These are phyloP conservation scores for Amphimedon queenslandica DNA, from an alignment of 37 sponge, comb jelly and placozoan genomes.

Conservation along the genomic window DNA sequence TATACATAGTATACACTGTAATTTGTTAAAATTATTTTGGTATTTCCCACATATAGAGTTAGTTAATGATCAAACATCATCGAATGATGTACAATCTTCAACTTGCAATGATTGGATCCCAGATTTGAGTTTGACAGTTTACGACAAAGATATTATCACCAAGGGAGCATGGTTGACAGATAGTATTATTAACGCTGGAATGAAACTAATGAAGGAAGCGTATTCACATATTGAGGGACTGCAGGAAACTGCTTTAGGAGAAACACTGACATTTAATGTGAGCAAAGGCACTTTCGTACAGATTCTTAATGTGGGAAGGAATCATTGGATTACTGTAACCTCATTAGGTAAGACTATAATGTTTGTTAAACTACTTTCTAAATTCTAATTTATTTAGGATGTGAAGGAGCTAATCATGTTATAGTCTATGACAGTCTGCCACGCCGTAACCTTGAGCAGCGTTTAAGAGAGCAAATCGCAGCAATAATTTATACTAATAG, in stretches of 20 bases:
- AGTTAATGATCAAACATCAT: no score
- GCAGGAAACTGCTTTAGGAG: not conserved
- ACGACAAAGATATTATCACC: not conserved
- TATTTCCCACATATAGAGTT: no score
- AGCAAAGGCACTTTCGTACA: constrained; percentile 1
- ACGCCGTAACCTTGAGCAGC: not conserved
- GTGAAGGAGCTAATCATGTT: no score
- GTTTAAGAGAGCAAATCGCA: not conserved
- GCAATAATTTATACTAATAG: not conserved
- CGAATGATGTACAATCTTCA: no score
- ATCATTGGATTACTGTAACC: constrained; percentile 9
- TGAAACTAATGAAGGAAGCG: not conserved
- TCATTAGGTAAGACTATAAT: constrained; percentile 7
- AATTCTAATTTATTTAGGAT: no score
- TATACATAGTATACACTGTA: no score
- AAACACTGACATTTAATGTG: constrained; percentile 7
- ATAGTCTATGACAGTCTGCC: not conserved
- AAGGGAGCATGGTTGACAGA: constrained; percentile 7
- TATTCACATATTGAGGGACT: not conserved
- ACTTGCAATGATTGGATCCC: no score
- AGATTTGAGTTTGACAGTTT: no score
- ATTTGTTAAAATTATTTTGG: no score
- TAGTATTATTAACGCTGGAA: not conserved
- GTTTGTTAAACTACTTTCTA: no score
- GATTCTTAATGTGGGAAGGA: constrained; percentile 1